phyloP scores from a whole-genome alignment of 1,140 invertebrate species.

The Lepidurus arcticus region DNA sequence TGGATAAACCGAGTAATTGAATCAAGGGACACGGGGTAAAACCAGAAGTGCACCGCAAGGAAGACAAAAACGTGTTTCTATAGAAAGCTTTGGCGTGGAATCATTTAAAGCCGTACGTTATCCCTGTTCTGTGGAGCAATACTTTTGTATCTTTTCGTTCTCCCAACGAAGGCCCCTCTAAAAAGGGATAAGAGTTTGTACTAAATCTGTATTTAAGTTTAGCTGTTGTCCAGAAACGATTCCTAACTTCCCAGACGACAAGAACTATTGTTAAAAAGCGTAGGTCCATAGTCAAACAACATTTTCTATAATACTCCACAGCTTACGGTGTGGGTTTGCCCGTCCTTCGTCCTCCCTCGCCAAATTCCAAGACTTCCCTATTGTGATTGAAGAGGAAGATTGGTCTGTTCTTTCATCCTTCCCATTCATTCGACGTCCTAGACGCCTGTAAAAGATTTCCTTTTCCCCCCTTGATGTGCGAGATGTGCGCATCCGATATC shows the following conservation, averaged over 20 bases:
- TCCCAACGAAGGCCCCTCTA: background rate
- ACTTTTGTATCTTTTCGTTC: too few relatives aligned
- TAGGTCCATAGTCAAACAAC: background rate
- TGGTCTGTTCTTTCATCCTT: background rate
- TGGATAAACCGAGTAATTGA: too few relatives aligned
- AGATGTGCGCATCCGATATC: constrained; percentile 10
- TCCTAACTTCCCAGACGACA: background rate
- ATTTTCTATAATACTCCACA: background rate
- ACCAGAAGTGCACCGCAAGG: too few relatives aligned
- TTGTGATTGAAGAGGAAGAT: constrained; percentile 10
- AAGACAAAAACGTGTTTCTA: too few relatives aligned
- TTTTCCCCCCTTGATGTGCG: background rate
- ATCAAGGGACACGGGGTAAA: too few relatives aligned
- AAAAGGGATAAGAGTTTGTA: background rate
- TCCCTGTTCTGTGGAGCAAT: too few relatives aligned
- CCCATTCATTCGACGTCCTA: constrained; percentile 4
- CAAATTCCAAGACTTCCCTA: background rate
- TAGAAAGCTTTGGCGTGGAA: too few relatives aligned
- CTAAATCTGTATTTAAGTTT: background rate
- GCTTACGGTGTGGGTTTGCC: background rate
- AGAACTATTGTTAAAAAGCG: background rate
- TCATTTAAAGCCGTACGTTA: too few relatives aligned
- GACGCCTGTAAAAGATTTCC: background rate
- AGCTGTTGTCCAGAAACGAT: background rate
- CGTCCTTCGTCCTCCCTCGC: background rate